Percentiles rank a stretch among this genome's conserved stretches.
phyloP scores from a whole-genome alignment of 1,140 invertebrate genomes.

The Sogatella furcifera region DNA sequence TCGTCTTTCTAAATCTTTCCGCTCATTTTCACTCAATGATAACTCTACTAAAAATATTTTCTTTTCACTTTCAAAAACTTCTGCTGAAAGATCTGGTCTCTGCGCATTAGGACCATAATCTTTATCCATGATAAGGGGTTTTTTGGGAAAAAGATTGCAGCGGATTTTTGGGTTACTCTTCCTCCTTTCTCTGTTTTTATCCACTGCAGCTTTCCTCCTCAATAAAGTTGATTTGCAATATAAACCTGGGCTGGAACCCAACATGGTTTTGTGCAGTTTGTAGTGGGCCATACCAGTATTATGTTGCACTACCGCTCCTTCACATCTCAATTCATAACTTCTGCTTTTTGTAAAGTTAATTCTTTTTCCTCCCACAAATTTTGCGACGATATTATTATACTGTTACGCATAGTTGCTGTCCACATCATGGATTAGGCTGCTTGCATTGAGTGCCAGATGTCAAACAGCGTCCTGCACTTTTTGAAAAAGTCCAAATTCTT shows the following conservation, averaged over 20 bases:
- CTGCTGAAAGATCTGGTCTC: too few species aligned
- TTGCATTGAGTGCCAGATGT: not conserved
- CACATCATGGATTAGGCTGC: conserved; percentile 9
- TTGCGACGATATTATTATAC: conserved; percentile 11
- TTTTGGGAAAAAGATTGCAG: not conserved
- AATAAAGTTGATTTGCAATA: not conserved
- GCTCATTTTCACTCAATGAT: too few species aligned
- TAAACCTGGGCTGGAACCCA: not conserved
- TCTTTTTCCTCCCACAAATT: conserved; percentile 15
- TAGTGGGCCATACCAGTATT: conserved; percentile 4
- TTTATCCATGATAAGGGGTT: too few species aligned
- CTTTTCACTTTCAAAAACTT: too few species aligned
- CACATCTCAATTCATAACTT: conserved; percentile 8
- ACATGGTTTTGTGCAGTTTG: conserved; percentile 10
- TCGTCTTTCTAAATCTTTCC: too few species aligned
- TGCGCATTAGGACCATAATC: too few species aligned
- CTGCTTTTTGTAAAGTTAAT: conserved; percentile 9
- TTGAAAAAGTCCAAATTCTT: too few species aligned
- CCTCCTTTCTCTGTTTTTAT: not conserved
- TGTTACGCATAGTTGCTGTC: conserved; percentile 13
- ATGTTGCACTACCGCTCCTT: conserved; percentile 13
- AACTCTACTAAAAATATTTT: too few species aligned
- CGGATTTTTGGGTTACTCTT: not conserved
- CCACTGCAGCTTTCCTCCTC: not conserved
- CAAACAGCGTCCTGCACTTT: too few species aligned